Conservation (phyloP, 1,140 invertebrate genomes). For the Drosophila funebris region DNA sequence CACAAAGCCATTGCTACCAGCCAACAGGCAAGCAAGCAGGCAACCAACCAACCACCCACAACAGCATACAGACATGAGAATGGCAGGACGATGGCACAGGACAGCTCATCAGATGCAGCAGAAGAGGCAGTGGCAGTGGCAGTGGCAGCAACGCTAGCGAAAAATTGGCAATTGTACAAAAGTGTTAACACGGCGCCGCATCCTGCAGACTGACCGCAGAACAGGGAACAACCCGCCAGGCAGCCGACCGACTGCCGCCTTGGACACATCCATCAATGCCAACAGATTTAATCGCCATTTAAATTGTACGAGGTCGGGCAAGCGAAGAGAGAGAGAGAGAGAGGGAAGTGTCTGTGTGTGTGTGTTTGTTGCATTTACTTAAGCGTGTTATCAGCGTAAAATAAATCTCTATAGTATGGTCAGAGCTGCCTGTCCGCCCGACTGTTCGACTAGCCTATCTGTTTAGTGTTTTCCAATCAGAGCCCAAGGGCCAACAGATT, state of each 20-base stretch:
- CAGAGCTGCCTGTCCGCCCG: conserved; percentile 35
- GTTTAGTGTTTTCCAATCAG: conserved; percentile 82
- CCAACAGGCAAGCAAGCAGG: conserved; percentile 4
- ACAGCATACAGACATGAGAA: conserved; percentile 1
- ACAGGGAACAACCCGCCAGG: conserved; percentile 27
- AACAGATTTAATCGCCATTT: conserved; percentile 83
- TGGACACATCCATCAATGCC: conserved; percentile 82
- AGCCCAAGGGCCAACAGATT: conserved; percentile 57
- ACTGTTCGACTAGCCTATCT: conserved; percentile 52
- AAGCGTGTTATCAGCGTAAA: conserved; percentile 81
- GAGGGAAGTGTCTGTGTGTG: neutral
- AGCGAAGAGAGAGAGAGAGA: neutral
- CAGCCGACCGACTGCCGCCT: conserved; percentile 44
- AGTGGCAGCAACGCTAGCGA: conserved; percentile 42
- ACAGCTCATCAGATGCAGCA: conserved; percentile 54
- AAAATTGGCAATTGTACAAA: conserved; percentile 82
- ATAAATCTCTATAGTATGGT: conserved; percentile 74
- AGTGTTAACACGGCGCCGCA: conserved; percentile 78
- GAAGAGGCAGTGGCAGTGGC: neutral
- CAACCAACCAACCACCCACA: conserved; percentile 21
- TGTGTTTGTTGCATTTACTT: conserved; percentile 69
- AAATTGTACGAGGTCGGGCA: conserved; percentile 62
- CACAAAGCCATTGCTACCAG: conserved; percentile 65
- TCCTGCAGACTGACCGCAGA: conserved; percentile 77
- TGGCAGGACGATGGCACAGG: neutral